Conservation (phyloP, 2,113 vertebrate species). For the Eubucco bourcierii region DNA sequence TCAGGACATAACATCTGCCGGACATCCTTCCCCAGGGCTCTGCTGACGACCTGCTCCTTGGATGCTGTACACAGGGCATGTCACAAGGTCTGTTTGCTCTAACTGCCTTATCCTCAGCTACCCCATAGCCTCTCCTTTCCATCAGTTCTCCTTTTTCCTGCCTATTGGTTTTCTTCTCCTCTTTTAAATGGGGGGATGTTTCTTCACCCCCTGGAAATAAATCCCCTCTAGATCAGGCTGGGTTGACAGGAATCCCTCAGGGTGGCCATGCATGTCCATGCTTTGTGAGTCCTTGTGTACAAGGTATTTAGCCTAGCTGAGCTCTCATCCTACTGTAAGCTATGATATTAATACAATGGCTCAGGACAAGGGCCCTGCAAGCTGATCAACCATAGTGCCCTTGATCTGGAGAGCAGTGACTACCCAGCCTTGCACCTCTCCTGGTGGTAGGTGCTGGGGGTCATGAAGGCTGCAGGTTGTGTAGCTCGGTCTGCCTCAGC, state of each 20-base stretch:
- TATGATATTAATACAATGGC: slow-evolving; percentile 46
- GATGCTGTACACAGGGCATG: not conserved
- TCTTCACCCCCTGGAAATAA: not conserved
- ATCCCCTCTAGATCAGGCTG: not conserved
- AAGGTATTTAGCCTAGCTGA: slow-evolving; percentile 33
- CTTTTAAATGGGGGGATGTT: not conserved
- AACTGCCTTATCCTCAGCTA: not conserved
- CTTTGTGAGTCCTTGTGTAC: not conserved
- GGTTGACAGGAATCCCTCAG: not conserved
- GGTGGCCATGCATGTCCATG: not conserved
- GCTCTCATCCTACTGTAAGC: not conserved
- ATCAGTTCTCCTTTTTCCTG: not conserved
- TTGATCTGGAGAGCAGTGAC: not conserved
- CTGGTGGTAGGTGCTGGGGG: accelerated
- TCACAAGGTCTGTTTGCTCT: slow-evolving; percentile 16
- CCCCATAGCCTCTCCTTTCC: not conserved
- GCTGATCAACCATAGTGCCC: not conserved
- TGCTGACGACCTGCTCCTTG: not conserved
- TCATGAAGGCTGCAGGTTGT: accelerated
- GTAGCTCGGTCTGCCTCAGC: accelerated
- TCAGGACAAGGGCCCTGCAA: not conserved
- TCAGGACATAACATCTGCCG: not conserved
- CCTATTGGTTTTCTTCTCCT: not conserved
- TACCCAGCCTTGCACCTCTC: accelerated
- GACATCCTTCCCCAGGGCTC: not conserved